Conservation (phyloP, 2,113 vertebrate species). For the Tachycineta bicolor region DNA sequence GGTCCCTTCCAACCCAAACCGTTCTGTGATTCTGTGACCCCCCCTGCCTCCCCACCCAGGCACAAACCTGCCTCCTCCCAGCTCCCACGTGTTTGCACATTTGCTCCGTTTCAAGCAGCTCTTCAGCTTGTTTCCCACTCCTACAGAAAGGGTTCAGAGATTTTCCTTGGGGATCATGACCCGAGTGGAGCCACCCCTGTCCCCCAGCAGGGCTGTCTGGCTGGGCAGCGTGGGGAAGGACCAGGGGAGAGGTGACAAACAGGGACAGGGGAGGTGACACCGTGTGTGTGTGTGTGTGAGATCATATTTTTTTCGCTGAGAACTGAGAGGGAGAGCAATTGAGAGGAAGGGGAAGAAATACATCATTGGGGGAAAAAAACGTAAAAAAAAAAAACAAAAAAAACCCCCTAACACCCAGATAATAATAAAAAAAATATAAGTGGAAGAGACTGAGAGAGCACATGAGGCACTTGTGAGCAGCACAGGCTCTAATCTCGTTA, state of each 20-base stretch:
- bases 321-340: not conserved
- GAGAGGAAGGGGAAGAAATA: not conserved
- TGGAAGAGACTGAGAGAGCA: not conserved
- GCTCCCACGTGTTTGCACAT: not conserved
- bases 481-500: constrained; percentile 41
- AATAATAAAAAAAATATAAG: constrained; percentile 2
- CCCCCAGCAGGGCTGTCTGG: not conserved
- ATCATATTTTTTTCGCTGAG: not conserved
- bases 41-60: not conserved
- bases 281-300: not conserved
- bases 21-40: not conserved
- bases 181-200: not conserved
- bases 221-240: not conserved
- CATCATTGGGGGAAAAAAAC: not conserved
- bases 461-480: not conserved
- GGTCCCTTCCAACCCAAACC: not conserved
- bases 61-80: not conserved
- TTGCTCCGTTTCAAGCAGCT: not conserved
- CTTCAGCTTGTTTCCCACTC: not conserved
- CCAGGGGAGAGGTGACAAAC: not conserved
- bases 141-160: not conserved
- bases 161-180: fast-evolving
- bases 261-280: not conserved
- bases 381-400: no score
- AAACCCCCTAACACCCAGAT: no score